A percentile compares a stretch with the other conserved stretches of the same genome.
Conservation (phyloP, 2,113 vertebrate species). For the Ptyas mucosa region DNA sequence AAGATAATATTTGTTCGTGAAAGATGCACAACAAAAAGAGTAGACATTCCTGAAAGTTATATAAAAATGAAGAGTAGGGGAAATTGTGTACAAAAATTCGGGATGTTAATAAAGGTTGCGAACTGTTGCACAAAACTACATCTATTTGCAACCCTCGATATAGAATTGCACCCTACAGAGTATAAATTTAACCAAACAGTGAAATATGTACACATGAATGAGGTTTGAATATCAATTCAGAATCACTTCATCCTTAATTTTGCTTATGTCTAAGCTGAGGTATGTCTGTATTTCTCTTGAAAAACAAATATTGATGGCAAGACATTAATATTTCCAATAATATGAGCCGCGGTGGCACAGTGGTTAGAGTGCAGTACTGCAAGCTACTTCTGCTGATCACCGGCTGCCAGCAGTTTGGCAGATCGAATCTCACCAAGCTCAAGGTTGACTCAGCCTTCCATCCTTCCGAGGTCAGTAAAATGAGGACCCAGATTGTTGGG, state of each 20-base stretch:
- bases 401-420: no score
- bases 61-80: background rate
- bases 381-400: no score
- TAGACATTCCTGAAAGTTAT: background rate
- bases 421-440: no score
- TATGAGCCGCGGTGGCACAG: background rate
- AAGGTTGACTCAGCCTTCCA: no score
- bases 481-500: no score
- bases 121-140: background rate
- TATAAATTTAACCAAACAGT: background rate
- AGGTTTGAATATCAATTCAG: background rate
- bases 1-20: background rate
- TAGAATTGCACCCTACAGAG: background rate
- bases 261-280: background rate
- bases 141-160: background rate
- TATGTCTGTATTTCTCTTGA: background rate
- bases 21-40: background rate
- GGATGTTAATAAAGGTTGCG: background rate
- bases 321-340: background rate
- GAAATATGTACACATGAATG: background rate
- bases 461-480: no score
- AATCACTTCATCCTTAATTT: background rate
- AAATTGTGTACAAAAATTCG: background rate
- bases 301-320: background rate
- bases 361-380: no score